Evolutionary conservation across 2,113 vertebrate genomes (phyloP).

Genomic region (Cyanistes caeruleus): DNA sequence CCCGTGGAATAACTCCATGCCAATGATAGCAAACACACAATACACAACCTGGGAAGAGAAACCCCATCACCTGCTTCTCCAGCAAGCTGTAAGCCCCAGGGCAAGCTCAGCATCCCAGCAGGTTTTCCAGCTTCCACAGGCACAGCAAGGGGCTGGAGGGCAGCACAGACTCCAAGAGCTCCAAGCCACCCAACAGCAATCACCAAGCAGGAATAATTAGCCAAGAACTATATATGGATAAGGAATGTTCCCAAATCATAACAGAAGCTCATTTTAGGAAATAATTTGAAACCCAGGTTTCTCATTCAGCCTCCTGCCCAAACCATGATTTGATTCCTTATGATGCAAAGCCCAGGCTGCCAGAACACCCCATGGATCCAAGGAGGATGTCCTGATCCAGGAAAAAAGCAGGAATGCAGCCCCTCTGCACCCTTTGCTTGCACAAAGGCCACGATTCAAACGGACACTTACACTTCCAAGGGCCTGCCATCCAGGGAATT

Average conservation of each 20-base stretch:
- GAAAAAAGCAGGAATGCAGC: not conserved
- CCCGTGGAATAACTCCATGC: conserved; percentile 90
- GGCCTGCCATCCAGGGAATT: not conserved
- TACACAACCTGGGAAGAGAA: conserved; percentile 84
- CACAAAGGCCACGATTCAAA: not conserved
- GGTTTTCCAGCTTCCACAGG: not conserved
- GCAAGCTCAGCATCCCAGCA: not conserved
- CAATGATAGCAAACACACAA: conserved; percentile 89
- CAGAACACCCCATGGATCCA: not conserved
- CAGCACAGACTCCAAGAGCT: not conserved
- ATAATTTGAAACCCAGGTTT: not conserved
- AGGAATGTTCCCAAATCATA: not conserved
- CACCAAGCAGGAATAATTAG: not conserved
- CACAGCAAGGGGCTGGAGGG: not conserved
- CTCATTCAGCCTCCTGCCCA: not conserved
- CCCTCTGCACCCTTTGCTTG: not conserved
- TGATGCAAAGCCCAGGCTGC: not conserved
- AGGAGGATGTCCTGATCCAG: not conserved
- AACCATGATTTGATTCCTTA: not conserved
- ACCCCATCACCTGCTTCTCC: not conserved
- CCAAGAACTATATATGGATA: not conserved
- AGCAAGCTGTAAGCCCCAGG: not conserved
- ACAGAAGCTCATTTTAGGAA: not conserved
- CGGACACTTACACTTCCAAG: not conserved
- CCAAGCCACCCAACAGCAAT: not conserved